Percentiles rank a stretch among this genome's conserved stretches.
These are phyloP conservation scores for Seriola rivoliana DNA, from an alignment of 2,113 vertebrate genomes.

Conservation along the genomic window DNA sequence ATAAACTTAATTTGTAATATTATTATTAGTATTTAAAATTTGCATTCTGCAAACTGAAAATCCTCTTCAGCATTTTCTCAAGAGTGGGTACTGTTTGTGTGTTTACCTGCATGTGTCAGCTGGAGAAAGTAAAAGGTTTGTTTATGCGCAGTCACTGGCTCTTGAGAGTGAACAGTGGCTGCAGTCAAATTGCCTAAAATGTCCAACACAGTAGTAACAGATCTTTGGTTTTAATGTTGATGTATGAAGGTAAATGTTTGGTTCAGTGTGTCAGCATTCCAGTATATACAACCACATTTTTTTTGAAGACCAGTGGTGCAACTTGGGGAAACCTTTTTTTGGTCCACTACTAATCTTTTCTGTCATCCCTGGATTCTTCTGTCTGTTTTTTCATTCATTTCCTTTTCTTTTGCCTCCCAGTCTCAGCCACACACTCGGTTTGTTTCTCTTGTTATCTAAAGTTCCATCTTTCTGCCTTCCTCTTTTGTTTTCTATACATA, in stretches of 20 bases:
- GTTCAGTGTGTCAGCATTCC: background rate
- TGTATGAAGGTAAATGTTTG: constrained; percentile 16
- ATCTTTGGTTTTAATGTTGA: constrained; percentile 9
- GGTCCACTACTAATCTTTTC: constrained; percentile 13
- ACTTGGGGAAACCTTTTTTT: background rate
- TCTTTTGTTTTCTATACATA: constrained; percentile 3
- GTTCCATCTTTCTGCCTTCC: constrained; percentile 6
- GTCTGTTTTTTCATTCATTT: constrained; percentile 17
- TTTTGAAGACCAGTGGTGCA: constrained; percentile 2
- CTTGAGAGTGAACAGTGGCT: too few species aligned
- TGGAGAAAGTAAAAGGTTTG: background rate
- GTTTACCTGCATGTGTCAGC: background rate
- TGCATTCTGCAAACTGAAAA: background rate
- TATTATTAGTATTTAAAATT: too few species aligned
- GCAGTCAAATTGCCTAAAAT: background rate
- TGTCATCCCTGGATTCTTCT: constrained; percentile 20
- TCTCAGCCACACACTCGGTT: background rate
- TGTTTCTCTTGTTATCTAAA: constrained; percentile 25
- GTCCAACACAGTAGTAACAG: background rate
- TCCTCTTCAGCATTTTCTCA: background rate
- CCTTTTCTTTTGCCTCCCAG: background rate
- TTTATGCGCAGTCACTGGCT: background rate
- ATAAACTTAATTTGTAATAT: too few species aligned
- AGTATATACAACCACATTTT: background rate
- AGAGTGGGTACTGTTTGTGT: background rate